These are phyloP conservation scores for Peribatodes rhomboidaria DNA, from an alignment of 2,888 invertebrate species.

Conservation along the genomic window DNA sequence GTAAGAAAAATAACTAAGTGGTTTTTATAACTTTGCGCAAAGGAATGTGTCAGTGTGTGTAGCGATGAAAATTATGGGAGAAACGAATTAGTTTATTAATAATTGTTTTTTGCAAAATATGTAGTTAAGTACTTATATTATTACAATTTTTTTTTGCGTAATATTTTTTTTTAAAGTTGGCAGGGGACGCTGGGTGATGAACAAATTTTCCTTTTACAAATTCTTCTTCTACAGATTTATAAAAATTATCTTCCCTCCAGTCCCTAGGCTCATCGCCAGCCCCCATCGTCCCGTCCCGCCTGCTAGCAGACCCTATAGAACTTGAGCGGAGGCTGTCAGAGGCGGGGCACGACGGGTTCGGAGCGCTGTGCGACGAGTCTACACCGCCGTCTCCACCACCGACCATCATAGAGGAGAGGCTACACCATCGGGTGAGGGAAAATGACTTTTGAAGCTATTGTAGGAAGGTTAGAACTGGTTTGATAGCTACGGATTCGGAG, in stretches of 20 bases:
- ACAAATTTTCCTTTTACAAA: too few relatives aligned
- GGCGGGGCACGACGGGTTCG: constrained; percentile 80
- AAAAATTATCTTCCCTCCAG: constrained; percentile 63
- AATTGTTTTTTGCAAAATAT: too few relatives aligned
- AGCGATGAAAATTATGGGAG: too few relatives aligned
- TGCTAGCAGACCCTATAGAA: constrained; percentile 94
- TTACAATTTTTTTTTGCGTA: too few relatives aligned
- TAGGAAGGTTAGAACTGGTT: too few relatives aligned
- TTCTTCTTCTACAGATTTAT: background rate
- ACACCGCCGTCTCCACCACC: constrained; percentile 75
- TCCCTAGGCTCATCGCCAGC: constrained; percentile 90
- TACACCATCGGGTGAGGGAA: constrained; percentile 72
- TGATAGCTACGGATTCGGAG: constrained; percentile 80
- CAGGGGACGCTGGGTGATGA: too few relatives aligned
- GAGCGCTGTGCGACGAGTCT: constrained; percentile 74
- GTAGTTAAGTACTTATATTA: too few relatives aligned
- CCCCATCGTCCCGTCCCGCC: constrained; percentile 94
- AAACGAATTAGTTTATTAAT: too few relatives aligned
- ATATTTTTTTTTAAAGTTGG: too few relatives aligned
- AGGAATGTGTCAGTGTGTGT: too few relatives aligned
- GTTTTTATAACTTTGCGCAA: too few relatives aligned
- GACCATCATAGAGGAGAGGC: constrained; percentile 77
- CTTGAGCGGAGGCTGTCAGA: constrained; percentile 90
- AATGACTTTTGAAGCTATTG: background rate
- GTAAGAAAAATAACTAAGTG: too few relatives aligned